Base-by-base conservation (phyloP, 2,888 invertebrate species). In the Cheilosia soror region DNA sequence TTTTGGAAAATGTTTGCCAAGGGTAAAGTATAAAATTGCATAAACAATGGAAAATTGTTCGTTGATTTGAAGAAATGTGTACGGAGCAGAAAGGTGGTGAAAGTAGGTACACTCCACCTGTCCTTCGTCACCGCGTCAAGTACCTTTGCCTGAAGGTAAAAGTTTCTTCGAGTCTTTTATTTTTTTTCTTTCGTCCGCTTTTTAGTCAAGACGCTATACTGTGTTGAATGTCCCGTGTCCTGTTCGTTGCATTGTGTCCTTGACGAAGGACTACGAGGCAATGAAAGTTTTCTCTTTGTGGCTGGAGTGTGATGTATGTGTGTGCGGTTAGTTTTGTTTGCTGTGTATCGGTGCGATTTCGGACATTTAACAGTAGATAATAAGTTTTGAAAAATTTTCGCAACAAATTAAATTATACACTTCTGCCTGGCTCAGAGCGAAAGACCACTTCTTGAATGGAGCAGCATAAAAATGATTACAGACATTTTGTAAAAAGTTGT, bases 31-130 rank as follows among this genome's bases (percentile, higher is more conserved):
- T 82, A 78, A 86, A 86, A 81, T 82, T 86, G 86, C 86, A 86
- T 86, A 82, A 82, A 86, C 86, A 86, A 86, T 86, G 65, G 86
- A 82, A 82, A 86, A 81, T 85, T 85, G 85, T 57, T 76, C 81
- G 72, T 66, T 85, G 85, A 76, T 81, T 85, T 81, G 84, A 75
- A 76, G 60, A 53, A 40, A 60, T 51, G 42, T 44, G 66, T 47
- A 51, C 72, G 60, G 7, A 20, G 42, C 31, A 65, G n/a, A n/a
- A 49, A 9, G 40, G 25, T n/a, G 29, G 37, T 13, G 69, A 44
- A 37, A 11, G 37, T 11, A 51, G 60, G 57, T 58, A 42, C 27
- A 49, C 55, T 76, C 49, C 20, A 20, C 20, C 60, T 76, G 68
- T 85, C 55, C 66, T 85, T 77, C 49, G 81, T 85, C 85, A 72